Evolutionary conservation across 2,797 vertebrate species (phyloP), one percentile per base, ranked within the genome.

Genomic region (Peromyscus aztecus): DNA sequence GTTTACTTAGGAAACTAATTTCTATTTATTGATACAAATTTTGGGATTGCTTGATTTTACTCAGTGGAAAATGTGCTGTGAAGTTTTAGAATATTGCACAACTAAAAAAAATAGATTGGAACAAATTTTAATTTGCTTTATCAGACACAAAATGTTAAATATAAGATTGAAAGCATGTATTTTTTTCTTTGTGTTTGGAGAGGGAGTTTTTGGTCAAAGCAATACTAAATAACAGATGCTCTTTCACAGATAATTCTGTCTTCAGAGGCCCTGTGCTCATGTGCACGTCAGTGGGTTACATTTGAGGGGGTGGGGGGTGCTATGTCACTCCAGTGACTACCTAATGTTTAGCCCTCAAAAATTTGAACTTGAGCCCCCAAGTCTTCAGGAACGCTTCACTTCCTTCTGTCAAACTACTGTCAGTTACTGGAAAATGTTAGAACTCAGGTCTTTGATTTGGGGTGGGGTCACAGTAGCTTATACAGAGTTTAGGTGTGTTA

Each of bases 401-500:
- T 96, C 69, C 49, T 46, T 96, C 31, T 96, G 91, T 96, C 89
- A 95, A 88, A 96, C 89, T 97, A 71, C 81, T 97, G 90, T 96
- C 78, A 91, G 89, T 90, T 97, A 87, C 88, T 94, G 91, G 94
- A 94, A 63, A 95, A 65, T 9, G 87, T 76, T 85, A 90, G 81
- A 97, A 93, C 97, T 98, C 98, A 97, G 97, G 97, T 96, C 90
- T 96, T 96, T 82, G 59, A 91, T 96, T 92, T 84, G 94, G 96
- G 84, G 37, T 63, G 23, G 73, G 43, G 93, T 59, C 52, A 46
- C 23, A 89, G 89, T 78, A n/a, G 69, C 43, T 93, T 69, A 57
- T 65, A 52, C 29, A 59, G 29, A 90, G 80, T 89, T 78, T 67
- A 92, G 92, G 94, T 97, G 90, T 81, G 19, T 94, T 94, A 94